Base-by-base conservation (phyloP, 2,797 vertebrate species). In the Rhinoraja longicauda region DNA sequence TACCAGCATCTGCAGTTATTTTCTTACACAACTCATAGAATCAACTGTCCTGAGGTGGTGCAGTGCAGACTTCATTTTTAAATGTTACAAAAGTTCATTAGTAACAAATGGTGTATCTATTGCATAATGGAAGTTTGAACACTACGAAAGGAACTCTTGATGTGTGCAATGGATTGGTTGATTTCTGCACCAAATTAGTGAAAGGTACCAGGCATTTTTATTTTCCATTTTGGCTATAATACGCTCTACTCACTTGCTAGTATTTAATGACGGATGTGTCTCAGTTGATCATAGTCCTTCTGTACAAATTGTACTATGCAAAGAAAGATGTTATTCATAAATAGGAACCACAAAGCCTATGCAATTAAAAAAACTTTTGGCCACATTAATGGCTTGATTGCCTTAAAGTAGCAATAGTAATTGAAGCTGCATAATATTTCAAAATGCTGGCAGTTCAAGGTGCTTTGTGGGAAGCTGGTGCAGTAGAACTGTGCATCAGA, bases 111-210 rank as follows among this genome's bases (percentile, higher is more conserved):
- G 67, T 67, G 26, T 21, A 29, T 24, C 29, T 73, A 5, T 4
- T 45, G 67, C 12, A 91, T n/a, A 91, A 91, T 91, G 67, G 29
- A 91, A 29, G 72, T 72, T 73, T 39, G 26, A 19, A 24, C 64
- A 39, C 64, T 53, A 90, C 70, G 70, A 73, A 72, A 91, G 88
- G 90, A 73, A 73, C 67, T 53, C 67, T 91, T 73, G 70, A 91
- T 24, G 39, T 45, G 24, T 72, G 45, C 67, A 91, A 73, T 91
- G 90, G 24, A 91, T 73, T 75, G 75, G 39, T 73, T 92, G 67
- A 92, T 75, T 92, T 75, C 70, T 92, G 70, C 90, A 57, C 24
- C 26, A 75, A 92, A 92, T 75, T 75, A 75, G 39, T 92, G 39
- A 92, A 92, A 88, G 53, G 39, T 57, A 53, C 90, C 90, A 45